These are phyloP conservation scores for Drosophila bocki DNA, from an alignment of 1,140 invertebrate genomes.

Conservation along the genomic window DNA sequence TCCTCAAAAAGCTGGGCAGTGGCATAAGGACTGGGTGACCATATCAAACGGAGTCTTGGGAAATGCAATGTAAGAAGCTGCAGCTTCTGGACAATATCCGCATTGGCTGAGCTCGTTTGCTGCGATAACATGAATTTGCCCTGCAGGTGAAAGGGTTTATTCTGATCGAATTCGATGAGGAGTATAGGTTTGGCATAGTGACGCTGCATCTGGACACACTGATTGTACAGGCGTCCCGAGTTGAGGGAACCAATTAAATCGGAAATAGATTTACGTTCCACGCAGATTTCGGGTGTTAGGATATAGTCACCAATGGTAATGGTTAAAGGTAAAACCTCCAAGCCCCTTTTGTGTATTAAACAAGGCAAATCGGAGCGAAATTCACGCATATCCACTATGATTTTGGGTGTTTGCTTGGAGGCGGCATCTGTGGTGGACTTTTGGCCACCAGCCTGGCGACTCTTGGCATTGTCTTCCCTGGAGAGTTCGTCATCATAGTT, in stretches of 20 bases:
- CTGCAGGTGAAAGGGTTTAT: slow-evolving; percentile 95
- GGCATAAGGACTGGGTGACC: slow-evolving; percentile 97
- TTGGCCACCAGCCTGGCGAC: slow-evolving; percentile 88
- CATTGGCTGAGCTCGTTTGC: slow-evolving; percentile 87
- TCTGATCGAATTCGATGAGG: slow-evolving; percentile 98
- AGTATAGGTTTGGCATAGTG: slow-evolving; percentile 95
- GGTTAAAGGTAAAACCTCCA: slow-evolving; percentile 97
- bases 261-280: slow-evolving; percentile 98
- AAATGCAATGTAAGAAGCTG: slow-evolving; percentile 98
- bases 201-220: slow-evolving; percentile 95
- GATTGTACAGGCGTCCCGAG: slow-evolving; percentile 97
- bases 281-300: slow-evolving; percentile 97
- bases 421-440: slow-evolving; percentile 1
- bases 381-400: slow-evolving; percentile 99
- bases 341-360: slow-evolving; percentile 95
- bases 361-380: slow-evolving; percentile 98
- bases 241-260: slow-evolving; percentile 98
- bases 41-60: slow-evolving; percentile 95
- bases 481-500: slow-evolving; percentile 69
- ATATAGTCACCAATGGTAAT: slow-evolving; percentile 98
- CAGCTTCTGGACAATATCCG: slow-evolving; percentile 92
- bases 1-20: slow-evolving; percentile 98
- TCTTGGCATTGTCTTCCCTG: slow-evolving; percentile 85
- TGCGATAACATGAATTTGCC: slow-evolving; percentile 92
- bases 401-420: slow-evolving; percentile 86